Percentiles rank a stretch among this genome's conserved stretches.
phyloP scores from a whole-genome alignment of 2,888 invertebrate genomes.

The Dorcus hopei region DNA sequence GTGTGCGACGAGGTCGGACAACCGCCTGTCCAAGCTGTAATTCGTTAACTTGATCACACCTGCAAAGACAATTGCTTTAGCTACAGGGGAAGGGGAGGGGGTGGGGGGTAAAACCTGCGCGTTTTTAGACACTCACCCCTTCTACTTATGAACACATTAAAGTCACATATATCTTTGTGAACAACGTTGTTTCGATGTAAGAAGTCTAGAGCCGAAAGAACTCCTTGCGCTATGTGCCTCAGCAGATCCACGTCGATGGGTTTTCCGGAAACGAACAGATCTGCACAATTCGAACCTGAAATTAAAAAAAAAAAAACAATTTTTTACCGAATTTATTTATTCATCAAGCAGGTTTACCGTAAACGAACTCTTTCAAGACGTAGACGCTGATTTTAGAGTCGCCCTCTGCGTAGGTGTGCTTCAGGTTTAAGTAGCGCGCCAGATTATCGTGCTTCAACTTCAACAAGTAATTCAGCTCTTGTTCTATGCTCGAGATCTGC shows the following conservation, averaged over 20 bases:
- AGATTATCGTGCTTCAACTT: constrained; percentile 70
- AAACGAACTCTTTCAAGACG: constrained; percentile 66
- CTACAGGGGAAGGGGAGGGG: background rate
- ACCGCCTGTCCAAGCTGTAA: constrained; percentile 66
- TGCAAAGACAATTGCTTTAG: constrained; percentile 20
- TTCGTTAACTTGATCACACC: constrained; percentile 62
- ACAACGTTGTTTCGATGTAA: constrained; percentile 79
- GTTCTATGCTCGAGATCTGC: constrained; percentile 68
- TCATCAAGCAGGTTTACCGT: constrained; percentile 43
- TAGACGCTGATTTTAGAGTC: constrained; percentile 65
- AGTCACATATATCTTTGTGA: constrained; percentile 76
- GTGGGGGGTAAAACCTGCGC: background rate
- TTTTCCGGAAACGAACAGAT: constrained; percentile 54
- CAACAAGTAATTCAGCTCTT: constrained; percentile 70
- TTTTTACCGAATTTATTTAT: background rate
- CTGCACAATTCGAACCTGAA: constrained; percentile 43
- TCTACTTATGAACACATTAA: constrained; percentile 70
- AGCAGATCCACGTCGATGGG: constrained; percentile 56
- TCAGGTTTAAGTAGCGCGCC: constrained; percentile 73
- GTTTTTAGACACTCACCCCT: constrained; percentile 47
- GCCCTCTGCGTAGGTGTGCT: constrained; percentile 52
- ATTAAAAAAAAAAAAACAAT: constrained; percentile 14
- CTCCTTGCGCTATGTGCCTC: constrained; percentile 65
- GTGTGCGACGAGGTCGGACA: constrained; percentile 55
- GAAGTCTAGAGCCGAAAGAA: constrained; percentile 72